Base-by-base conservation (phyloP, 2,113 vertebrate species). In the Anthoscopus minutus region DNA sequence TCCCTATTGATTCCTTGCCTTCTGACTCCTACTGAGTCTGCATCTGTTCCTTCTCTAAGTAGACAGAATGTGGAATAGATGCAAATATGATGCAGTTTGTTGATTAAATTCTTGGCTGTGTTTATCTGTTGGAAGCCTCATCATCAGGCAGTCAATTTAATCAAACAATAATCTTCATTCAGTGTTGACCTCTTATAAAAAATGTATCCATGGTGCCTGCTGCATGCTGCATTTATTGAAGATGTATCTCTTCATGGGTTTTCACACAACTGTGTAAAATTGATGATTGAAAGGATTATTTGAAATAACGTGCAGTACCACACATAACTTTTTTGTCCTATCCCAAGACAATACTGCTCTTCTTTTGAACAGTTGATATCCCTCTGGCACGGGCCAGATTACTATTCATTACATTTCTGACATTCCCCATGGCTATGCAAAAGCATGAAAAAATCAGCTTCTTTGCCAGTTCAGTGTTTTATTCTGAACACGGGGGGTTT, bases 1-100 rank as follows among this genome's bases (percentile, higher is more conserved):
- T 96, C 95, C 86, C 94, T 67, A 74, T 88, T 92, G 92, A 93
- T 96, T 96, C 76, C 42, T 94, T 82, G 90, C 30, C 25, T 96
- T 91, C 76, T 94, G 81, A 87, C 79, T 96, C 97, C 94, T 88
- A 91, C 93, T 69, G 96, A 91, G 88, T 70, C 44, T 93, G 69
- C 96, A 97, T 96, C 96, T 97, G 96, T 94, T 97, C 91, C 28
- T 94, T 82, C 79, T 92, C 90, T 89, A 88, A 96, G 93, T 14
- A 96, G 74, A 89, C 38, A 84, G 79, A 94, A 96, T 4, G 4
- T 92, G 81, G 95, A 95, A 96, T 86, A 94, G 53, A 96, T 92
- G 76, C 91, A 97, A 94, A 97, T 96, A 82, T 28, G 66, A 96
- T 95, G 83, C 61, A 94, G 88, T 88, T 96, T 96, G 92, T 95